Conservation (phyloP, 2,797 vertebrate species). For the Selene dorsalis region DNA sequence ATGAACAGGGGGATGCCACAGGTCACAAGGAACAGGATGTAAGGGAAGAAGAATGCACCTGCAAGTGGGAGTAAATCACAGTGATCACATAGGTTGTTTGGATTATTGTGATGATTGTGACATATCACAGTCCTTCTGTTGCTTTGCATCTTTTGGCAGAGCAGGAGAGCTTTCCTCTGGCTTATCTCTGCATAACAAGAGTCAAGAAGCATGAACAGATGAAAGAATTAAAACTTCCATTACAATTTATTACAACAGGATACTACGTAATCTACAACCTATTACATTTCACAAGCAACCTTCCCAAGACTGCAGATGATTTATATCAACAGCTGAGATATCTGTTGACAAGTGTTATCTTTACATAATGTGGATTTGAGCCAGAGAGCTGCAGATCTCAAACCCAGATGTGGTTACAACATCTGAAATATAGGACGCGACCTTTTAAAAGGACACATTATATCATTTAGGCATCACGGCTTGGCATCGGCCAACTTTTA, state of each 20-base stretch:
- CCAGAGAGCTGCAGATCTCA: neutral
- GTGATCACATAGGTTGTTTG: neutral
- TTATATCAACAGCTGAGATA: neutral
- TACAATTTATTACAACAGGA: too few species aligned
- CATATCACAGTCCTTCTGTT: too few species aligned
- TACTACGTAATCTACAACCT: too few species aligned
- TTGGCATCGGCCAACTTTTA: neutral
- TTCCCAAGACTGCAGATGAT: neutral
- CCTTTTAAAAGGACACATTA: neutral
- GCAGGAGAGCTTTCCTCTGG: too few species aligned
- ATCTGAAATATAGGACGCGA: neutral
- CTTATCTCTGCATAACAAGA: too few species aligned
- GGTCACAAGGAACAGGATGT: constrained; percentile 79
- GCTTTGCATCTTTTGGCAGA: too few species aligned
- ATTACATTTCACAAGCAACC: too few species aligned
- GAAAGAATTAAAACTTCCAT: too few species aligned
- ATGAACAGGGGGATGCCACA: constrained; percentile 84
- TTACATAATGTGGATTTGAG: neutral
- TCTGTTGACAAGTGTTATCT: neutral
- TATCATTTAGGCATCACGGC: neutral
- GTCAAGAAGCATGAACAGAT: too few species aligned
- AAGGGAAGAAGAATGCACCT: constrained; percentile 85
- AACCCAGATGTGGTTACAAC: neutral
- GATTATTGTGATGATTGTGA: too few species aligned
- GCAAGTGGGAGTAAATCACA: neutral